Conservation (phyloP, 1,140 invertebrate species). For the Plectrocnemia conspersa region DNA sequence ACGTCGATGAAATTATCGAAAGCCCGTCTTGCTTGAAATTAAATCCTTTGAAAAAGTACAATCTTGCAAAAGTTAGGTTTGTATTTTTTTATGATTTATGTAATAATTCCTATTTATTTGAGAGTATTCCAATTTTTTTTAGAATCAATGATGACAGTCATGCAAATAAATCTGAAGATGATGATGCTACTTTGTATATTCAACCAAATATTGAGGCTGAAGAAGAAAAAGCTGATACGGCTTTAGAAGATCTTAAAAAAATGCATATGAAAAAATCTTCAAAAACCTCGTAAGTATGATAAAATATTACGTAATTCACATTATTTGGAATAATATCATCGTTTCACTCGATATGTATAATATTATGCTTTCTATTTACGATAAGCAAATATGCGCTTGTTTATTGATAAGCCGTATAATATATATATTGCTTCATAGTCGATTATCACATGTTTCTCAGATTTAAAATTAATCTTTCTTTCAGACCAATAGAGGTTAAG, state of each 20-base stretch:
- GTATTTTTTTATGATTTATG: conserved; percentile 3
- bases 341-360: too few relatives aligned
- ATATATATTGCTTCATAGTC: not conserved
- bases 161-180: conserved; percentile 6
- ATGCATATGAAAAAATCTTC: too few relatives aligned
- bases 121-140: not conserved
- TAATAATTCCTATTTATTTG: not conserved
- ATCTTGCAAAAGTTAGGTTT: conserved; percentile 10
- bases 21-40: conserved; percentile 28
- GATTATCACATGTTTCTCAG: not conserved
- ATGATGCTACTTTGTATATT: not conserved
- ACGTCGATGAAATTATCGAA: conserved; percentile 27
- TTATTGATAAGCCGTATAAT: not conserved
- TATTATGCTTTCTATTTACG: too few relatives aligned
- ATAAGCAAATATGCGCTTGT: too few relatives aligned
- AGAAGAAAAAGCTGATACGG: too few relatives aligned
- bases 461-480: conserved; percentile 1
- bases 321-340: too few relatives aligned
- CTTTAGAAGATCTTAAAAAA: too few relatives aligned
- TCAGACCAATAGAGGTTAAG: not conserved
- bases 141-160: not conserved
- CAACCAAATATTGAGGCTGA: not conserved
- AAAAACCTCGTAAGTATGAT: too few relatives aligned
- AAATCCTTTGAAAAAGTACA: conserved; percentile 8
- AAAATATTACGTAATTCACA: too few relatives aligned